These are phyloP conservation scores for Heliconius ethilla DNA, from an alignment of 2,888 invertebrate species.

Conservation along the genomic window DNA sequence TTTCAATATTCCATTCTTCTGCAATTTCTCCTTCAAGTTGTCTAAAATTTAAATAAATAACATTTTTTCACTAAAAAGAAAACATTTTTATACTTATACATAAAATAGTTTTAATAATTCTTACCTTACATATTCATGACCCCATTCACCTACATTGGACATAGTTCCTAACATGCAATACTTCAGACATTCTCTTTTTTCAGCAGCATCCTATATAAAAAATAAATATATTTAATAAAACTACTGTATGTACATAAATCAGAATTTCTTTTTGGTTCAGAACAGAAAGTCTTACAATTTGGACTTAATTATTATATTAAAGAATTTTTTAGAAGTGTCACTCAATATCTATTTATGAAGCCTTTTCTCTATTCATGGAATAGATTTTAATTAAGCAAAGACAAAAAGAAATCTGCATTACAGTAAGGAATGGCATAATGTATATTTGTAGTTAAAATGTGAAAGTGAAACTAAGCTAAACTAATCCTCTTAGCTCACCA, in stretches of 20 bases:
- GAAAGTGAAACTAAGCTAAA: background rate
- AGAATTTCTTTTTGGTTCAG: background rate
- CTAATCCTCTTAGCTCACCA: constrained; percentile 58
- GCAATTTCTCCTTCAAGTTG: constrained; percentile 95
- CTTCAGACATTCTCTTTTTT: constrained; percentile 92
- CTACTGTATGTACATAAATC: background rate
- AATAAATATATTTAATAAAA: background rate
- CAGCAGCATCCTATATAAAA: constrained; percentile 71
- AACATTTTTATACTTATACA: constrained; percentile 1
- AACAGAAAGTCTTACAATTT: background rate
- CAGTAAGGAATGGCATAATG: background rate
- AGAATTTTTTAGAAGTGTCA: background rate
- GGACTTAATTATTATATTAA: background rate
- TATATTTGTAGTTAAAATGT: too few species aligned
- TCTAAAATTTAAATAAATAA: constrained; percentile 64
- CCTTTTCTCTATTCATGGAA: background rate
- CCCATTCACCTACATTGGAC: constrained; percentile 97
- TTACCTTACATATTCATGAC: constrained; percentile 97
- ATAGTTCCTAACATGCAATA: constrained; percentile 92
- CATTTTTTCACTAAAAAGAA: background rate
- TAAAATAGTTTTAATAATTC: background rate
- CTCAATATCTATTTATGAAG: too few species aligned
- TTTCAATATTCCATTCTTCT: constrained; percentile 88
- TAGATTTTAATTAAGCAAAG: background rate
- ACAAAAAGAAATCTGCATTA: background rate